Base-by-base conservation (phyloP, 2,113 vertebrate species). In the Phyllopteryx taeniolatus region DNA sequence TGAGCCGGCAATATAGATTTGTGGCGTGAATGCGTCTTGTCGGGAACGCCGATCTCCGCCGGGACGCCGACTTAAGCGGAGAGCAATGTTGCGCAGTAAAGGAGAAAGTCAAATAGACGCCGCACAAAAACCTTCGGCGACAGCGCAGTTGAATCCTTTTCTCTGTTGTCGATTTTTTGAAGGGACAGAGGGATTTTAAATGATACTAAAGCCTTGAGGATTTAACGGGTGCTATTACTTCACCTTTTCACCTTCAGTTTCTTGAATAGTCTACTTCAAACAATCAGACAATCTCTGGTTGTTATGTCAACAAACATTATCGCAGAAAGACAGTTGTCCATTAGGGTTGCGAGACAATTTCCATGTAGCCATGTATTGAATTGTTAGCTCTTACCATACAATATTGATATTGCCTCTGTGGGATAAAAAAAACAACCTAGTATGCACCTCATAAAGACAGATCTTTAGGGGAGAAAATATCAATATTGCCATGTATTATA, bases 1-100 rank as follows among this genome's bases (percentile, higher is more conserved):
- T 70, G 76, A 81, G 66, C 78, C 81, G 46, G 78, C 68, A 73
- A 75, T 84, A 79, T 76, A 46, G 70, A 76, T 71, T 67, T 66
- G 78, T 71, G 59, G 63, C 60, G 68, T 46, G 71, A 81, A 65
- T 31, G 43, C 13, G 27, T 15, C 42, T 46, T 12, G n/a, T 27
- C 43, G 2, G 43, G 63, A 46, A 66, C 20, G 39, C 6, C n/a
- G 64, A 47, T 46, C 43, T 47, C 64, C 22, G n/a, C 43, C 64
- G 44, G 64, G 64, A 66, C 22, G 44, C 6, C n/a, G 64, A 47
- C 44, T 47, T 66, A 9, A 31, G 63, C 20, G 42, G 63, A 11
- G 22, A 66, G 7, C 46, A 27, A 66, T 47, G 43, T 31, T 31
- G 6, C 63, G n/a, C n/a, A 1, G 10, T 43, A 14, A 46, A 22